Conservation (phyloP, 2,888 invertebrate genomes). For the Apomyelois bistriatella region DNA sequence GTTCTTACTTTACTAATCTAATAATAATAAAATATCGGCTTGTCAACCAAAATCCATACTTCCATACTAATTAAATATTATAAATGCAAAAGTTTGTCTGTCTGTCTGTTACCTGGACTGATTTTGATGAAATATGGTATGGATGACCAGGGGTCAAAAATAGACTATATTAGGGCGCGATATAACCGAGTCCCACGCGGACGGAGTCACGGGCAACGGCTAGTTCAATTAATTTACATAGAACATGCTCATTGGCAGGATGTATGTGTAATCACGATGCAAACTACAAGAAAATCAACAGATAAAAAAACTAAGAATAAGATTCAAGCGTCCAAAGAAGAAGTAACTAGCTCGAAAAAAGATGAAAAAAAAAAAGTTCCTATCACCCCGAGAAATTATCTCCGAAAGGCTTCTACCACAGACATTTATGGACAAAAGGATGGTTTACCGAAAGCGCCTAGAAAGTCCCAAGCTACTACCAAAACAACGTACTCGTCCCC, state of each 20-base stretch:
- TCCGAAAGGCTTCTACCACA: conserved; percentile 47
- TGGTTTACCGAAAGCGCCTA: conserved; percentile 43
- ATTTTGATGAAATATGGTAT: too few species aligned
- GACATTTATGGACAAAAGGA: conserved; percentile 61
- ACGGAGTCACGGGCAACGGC: too few species aligned
- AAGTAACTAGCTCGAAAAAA: conserved; percentile 35
- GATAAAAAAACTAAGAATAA: conserved; percentile 32
- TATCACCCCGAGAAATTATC: conserved; percentile 50
- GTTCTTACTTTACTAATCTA: too few species aligned
- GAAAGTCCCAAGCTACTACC: conserved; percentile 34
- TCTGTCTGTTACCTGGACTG: too few species aligned
- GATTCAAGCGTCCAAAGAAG: conserved; percentile 43
- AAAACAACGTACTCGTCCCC: conserved; percentile 40
- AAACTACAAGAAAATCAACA: conserved; percentile 33
- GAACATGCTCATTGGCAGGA: not conserved
- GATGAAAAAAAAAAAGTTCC: conserved; percentile 31
- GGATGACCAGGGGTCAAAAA: too few species aligned
- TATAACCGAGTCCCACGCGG: too few species aligned
- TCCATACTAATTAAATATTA: too few species aligned
- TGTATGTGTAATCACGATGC: conserved; percentile 31
- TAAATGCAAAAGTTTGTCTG: too few species aligned
- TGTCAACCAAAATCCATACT: too few species aligned
- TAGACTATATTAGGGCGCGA: too few species aligned
- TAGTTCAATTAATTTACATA: too few species aligned
- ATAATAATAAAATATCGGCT: too few species aligned